Evolutionary conservation across 2,888 invertebrate genomes (phyloP).

Genomic region (Acanthacorydalis orientalis): DNA sequence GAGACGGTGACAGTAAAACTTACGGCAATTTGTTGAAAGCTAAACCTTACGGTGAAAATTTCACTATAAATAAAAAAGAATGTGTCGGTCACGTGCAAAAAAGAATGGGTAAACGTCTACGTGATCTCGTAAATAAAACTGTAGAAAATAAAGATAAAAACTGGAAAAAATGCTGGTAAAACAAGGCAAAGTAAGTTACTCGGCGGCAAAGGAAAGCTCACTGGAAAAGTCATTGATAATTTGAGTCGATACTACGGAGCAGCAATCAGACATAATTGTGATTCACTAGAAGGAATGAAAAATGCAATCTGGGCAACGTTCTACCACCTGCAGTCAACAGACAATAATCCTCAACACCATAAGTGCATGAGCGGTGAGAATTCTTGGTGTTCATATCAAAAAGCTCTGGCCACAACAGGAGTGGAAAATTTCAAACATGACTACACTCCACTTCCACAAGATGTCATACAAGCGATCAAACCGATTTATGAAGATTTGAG

Average conservation of each 20-base stretch:
- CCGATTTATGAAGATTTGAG: slow-evolving; percentile 12
- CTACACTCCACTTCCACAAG: slow-evolving; percentile 5
- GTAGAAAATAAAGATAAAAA: too few species aligned
- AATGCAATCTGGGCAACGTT: slow-evolving; percentile 9
- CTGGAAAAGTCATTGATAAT: slow-evolving; percentile 12
- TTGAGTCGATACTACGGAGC: slow-evolving; percentile 14
- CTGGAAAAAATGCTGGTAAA: neutral
- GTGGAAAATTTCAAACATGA: slow-evolving; percentile 5
- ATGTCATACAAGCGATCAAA: slow-evolving; percentile 8
- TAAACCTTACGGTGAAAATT: too few species aligned
- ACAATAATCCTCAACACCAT: slow-evolving; percentile 8
- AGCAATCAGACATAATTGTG: slow-evolving; percentile 12
- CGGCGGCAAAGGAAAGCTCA: slow-evolving; percentile 12
- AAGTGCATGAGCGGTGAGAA: slow-evolving; percentile 9
- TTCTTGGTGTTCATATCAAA: slow-evolving; percentile 11
- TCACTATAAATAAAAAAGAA: too few species aligned
- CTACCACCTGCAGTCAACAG: slow-evolving; percentile 6
- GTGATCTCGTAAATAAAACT: too few species aligned
- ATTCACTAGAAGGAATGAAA: slow-evolving; percentile 12
- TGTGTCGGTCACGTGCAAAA: too few species aligned
- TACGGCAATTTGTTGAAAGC: too few species aligned
- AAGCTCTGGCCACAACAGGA: slow-evolving; percentile 6
- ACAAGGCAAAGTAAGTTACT: slow-evolving; percentile 7
- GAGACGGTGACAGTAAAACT: too few species aligned
- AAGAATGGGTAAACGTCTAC: too few species aligned